Conservation (phyloP, 2,797 vertebrate genomes). For the Tympanoctomys barrerae region DNA sequence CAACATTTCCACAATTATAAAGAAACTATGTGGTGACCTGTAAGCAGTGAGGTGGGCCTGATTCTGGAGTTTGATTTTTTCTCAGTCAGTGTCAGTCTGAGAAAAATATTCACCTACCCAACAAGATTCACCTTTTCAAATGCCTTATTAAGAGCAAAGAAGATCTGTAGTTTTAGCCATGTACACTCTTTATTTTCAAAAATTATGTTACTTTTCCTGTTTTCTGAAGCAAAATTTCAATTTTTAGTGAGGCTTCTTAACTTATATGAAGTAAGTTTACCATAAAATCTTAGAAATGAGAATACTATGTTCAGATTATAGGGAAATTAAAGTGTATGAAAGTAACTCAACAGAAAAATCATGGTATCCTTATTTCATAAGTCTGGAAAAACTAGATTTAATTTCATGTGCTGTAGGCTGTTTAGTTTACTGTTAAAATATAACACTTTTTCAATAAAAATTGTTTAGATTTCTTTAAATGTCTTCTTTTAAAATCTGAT, state of each 20-base stretch:
- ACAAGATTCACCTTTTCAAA: neutral
- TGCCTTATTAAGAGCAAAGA: neutral
- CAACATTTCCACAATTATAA: neutral
- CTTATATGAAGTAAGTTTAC: neutral
- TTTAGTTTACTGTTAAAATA: neutral
- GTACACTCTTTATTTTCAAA: neutral
- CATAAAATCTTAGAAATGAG: neutral
- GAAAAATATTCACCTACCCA: neutral
- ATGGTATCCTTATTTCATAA: neutral
- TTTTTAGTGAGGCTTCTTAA: neutral
- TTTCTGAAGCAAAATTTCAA: constrained; percentile 11
- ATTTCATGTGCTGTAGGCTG: neutral
- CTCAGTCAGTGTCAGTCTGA: neutral
- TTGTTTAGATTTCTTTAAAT: neutral
- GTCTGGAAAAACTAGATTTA: neutral
- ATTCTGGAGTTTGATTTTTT: neutral
- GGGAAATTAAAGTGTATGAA: neutral
- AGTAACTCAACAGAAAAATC: neutral
- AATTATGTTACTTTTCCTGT: neutral
- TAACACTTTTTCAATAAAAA: neutral
- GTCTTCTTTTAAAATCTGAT: neutral
- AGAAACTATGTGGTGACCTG: neutral
- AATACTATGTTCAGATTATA: neutral
- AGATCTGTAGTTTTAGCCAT: neutral
- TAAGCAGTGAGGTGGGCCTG: accelerated